phyloP scores from a whole-genome alignment of 2,797 vertebrate genomes.

The Phylloscopus collybita region DNA sequence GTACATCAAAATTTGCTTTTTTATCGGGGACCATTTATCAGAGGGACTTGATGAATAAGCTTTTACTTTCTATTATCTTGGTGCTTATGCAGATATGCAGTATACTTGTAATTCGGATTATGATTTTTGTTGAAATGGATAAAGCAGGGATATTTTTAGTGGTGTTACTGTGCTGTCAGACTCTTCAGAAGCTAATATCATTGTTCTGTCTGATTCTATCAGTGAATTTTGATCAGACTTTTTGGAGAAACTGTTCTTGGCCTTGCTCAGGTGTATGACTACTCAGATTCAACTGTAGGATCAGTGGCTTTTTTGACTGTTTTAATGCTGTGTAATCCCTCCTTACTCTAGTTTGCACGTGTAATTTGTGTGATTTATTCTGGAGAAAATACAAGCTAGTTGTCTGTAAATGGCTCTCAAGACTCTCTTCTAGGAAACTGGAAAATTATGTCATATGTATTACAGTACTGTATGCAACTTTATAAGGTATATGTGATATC shows the following conservation, averaged over 20 bases:
- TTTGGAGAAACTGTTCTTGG: not conserved
- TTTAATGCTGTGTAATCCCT: not conserved
- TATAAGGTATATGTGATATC: not conserved
- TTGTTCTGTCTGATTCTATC: conserved; percentile 15
- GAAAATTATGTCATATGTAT: not conserved
- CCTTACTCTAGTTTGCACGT: not conserved
- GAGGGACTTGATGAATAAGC: not conserved
- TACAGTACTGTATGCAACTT: not conserved
- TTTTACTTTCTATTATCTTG: not conserved
- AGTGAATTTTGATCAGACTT: not conserved
- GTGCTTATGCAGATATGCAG: not conserved
- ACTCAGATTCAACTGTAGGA: not conserved
- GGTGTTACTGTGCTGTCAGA: not conserved
- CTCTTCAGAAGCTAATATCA: not conserved
- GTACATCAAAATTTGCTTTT: not conserved
- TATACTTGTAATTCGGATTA: not conserved
- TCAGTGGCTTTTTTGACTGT: not conserved
- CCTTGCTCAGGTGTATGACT: not conserved
- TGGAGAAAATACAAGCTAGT: not conserved
- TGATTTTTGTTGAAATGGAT: conserved; percentile 21
- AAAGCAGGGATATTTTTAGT: not conserved
- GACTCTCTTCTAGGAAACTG: not conserved
- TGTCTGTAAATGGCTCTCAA: conserved; percentile 13
- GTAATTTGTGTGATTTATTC: not conserved
- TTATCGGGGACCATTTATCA: conserved; percentile 39